These are phyloP conservation scores for Fukomys damarensis DNA, from an alignment of 2,113 vertebrate species.

Conservation along the genomic window DNA sequence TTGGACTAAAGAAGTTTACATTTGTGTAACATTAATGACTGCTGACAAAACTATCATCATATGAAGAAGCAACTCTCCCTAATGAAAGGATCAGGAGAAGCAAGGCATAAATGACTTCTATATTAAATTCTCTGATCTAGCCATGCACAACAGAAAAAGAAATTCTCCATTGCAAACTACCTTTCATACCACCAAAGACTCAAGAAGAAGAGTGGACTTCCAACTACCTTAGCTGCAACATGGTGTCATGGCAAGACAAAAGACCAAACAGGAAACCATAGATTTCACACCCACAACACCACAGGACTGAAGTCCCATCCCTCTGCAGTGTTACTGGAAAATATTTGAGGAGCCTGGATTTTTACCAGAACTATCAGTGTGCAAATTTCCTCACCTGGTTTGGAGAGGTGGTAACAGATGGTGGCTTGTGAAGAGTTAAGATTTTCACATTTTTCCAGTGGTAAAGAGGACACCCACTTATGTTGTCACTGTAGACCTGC, in stretches of 20 bases:
- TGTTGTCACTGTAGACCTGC: neutral
- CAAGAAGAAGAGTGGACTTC: neutral
- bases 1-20: neutral
- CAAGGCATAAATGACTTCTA: neutral
- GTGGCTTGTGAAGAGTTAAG: neutral
- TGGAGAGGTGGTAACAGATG: neutral
- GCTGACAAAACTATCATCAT: neutral
- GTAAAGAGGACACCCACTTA: neutral
- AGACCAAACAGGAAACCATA: rapidly evolving
- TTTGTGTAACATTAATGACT: neutral
- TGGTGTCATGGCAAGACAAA: neutral
- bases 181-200: neutral
- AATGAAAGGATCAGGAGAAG: neutral
- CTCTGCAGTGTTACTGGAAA: neutral
- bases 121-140: neutral
- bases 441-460: neutral
- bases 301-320: rapidly evolving
- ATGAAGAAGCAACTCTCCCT: rapidly evolving
- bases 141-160: neutral
- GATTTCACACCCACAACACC: rapidly evolving
- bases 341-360: neutral
- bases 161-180: neutral
- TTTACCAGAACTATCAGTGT: neutral
- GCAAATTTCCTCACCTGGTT: neutral
- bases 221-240: neutral